phyloP scores from a whole-genome alignment of 2,888 invertebrate genomes.

The Melipona beecheii region DNA sequence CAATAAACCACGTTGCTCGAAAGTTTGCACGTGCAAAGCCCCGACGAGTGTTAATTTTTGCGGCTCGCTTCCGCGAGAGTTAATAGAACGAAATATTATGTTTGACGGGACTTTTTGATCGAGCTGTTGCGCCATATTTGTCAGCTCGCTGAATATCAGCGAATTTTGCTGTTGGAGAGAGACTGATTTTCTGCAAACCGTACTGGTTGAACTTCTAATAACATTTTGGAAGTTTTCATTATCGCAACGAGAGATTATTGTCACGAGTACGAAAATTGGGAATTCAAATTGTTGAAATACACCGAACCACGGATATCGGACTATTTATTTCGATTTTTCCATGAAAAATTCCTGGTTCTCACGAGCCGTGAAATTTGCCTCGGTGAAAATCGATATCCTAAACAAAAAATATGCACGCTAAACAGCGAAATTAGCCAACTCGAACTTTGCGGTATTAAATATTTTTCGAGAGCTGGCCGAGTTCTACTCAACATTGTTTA shows the following conservation, averaged over 20 bases:
- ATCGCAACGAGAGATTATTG: too few species aligned
- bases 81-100: not conserved
- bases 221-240: too few species aligned
- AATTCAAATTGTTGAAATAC: too few species aligned
- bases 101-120: not conserved
- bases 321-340: too few species aligned
- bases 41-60: slow-evolving; percentile 1
- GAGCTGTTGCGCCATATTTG: not conserved
- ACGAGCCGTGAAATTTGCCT: not conserved
- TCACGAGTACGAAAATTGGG: too few species aligned
- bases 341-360: not conserved
- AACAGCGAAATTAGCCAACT: not conserved
- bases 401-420: not conserved
- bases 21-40: not conserved
- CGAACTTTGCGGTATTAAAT: too few species aligned
- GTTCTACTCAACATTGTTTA: not conserved
- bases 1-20: slow-evolving; percentile 4
- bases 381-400: too few species aligned
- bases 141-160: not conserved
- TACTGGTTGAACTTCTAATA: too few species aligned
- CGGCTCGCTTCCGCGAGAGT: not conserved
- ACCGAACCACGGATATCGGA: too few species aligned
- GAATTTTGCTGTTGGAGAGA: not conserved
- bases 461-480: not conserved
- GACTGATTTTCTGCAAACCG: too few species aligned